Evolutionary conservation across 2,888 invertebrate genomes (phyloP), one percentile per base, ranked within the genome.

Genomic region (Rotaria macrura): DNA sequence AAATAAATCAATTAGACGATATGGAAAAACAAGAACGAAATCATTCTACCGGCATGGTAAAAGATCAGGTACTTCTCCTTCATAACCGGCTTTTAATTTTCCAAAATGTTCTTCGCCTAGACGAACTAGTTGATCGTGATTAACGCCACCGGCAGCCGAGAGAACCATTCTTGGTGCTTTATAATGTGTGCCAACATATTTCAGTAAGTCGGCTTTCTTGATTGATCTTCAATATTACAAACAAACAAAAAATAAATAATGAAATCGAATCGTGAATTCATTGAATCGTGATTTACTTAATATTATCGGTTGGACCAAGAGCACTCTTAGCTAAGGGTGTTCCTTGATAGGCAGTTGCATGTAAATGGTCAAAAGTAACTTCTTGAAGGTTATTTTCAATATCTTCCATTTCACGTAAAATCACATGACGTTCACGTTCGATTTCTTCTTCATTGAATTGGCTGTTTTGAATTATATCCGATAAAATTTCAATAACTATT

Each of bases 371-470:
- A 90, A 99, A 99, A 2, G 98, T 97, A 40, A 99, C 98, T 92
- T 99, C 99, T 91, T 99, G 97, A 83, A 98, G 92, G 91, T 98
- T 97, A 88, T 96, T 96, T 91, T 99, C 99, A 34, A 98, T 96
- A 91, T 98, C 97, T 90, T 91, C 97, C 97, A 99, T 98, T 92
- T 99, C 99, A 87, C 99, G 93, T 65, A 99, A 92, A 90, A 99
- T 99, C 5, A 99, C 98, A 40, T 96, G 95, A 87, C 98, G 93
- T 92, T 99, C 99, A 88, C 96, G 93, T 92, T 98, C 97, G 90
- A 99, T 97, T 92, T 98, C 97, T 72, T 89, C 88, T 87, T 92
- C 90, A 29, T 91, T 92, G 87, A 97, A 93, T 89, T 95, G 96
- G 34, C 97, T 97, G 91, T 98, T 97, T 89, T 96, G 96, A 85